Evolutionary conservation across 2,113 vertebrate genomes (phyloP).

Genomic region (Protobothrops mucrosquamatus): DNA sequence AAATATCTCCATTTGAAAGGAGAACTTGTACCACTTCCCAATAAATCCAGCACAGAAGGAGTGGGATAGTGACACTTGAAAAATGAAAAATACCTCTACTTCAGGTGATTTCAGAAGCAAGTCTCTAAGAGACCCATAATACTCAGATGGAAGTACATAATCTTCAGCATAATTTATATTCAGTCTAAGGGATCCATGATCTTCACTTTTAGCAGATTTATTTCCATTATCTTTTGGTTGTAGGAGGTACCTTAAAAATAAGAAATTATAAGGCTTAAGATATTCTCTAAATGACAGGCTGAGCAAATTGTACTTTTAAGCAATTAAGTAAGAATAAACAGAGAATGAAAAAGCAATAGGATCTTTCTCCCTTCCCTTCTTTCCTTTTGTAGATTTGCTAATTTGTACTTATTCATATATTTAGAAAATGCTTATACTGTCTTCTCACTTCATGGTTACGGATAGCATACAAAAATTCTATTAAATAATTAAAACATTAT

Average conservation of each 20-base stretch:
- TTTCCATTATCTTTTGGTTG: constrained; percentile 94
- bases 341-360: background rate
- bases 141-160: constrained; percentile 89
- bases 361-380: background rate
- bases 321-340: background rate
- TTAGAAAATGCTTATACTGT: background rate
- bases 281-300: background rate
- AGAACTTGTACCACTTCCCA: background rate
- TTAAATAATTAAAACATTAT: background rate
- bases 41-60: background rate
- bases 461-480: background rate
- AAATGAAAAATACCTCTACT: constrained; percentile 78
- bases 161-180: constrained; percentile 95
- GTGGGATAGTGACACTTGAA: background rate
- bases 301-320: constrained; percentile 1
- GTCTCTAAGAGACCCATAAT: constrained; percentile 83
- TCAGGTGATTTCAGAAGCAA: constrained; percentile 95
- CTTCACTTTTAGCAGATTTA: constrained; percentile 89
- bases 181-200: constrained; percentile 89
- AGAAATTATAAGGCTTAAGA: background rate
- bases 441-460: background rate
- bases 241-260: constrained; percentile 86
- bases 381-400: background rate
- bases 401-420: background rate
- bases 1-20: background rate